A percentile compares a stretch with the other conserved stretches of the same genome.
Conservation (phyloP, 30 jellyfish, hydroid and myxozoan genomes). For the Turritopsis dohrnii region DNA sequence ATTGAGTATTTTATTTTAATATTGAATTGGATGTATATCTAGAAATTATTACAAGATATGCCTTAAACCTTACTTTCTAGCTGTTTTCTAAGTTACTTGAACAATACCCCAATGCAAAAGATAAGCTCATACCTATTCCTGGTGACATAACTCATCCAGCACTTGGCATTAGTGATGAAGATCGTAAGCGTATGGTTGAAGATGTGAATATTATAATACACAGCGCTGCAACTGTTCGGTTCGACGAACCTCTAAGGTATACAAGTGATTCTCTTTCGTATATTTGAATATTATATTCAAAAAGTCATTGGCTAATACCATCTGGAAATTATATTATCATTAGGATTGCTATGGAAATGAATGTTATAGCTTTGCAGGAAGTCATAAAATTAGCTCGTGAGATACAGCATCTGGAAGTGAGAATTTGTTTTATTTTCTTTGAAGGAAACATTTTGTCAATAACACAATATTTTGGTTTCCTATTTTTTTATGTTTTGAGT, state of each 20-base stretch:
- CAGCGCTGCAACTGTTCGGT: conserved; percentile 91
- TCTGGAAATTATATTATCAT: not conserved
- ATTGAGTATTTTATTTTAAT: too few species aligned
- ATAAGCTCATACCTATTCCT: conserved; percentile 65
- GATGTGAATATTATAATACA: conserved; percentile 78
- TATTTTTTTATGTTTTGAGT: not conserved
- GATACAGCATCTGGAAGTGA: conserved; percentile 70
- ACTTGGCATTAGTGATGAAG: conserved; percentile 71
- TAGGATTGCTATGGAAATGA: conserved; percentile 89
- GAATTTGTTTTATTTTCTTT: not conserved
- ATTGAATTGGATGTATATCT: too few species aligned
- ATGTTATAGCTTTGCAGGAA: conserved; percentile 67
- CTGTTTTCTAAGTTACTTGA: conserved; percentile 44
- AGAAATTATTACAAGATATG: not conserved
- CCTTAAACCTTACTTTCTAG: conserved; percentile 19
- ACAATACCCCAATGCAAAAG: conserved; percentile 45
- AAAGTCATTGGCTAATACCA: too few species aligned
- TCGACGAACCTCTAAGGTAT: conserved; percentile 83
- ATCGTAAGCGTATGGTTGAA: conserved; percentile 38
- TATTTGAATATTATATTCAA: not conserved
- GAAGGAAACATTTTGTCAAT: too few species aligned
- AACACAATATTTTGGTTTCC: not conserved
- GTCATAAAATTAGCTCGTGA: conserved; percentile 62
- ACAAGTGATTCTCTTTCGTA: not conserved
- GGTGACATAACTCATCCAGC: conserved; percentile 67